These are phyloP conservation scores for Hermaeophaga mercurialis DNA, from an alignment of 2,888 invertebrate genomes.

Conservation along the genomic window DNA sequence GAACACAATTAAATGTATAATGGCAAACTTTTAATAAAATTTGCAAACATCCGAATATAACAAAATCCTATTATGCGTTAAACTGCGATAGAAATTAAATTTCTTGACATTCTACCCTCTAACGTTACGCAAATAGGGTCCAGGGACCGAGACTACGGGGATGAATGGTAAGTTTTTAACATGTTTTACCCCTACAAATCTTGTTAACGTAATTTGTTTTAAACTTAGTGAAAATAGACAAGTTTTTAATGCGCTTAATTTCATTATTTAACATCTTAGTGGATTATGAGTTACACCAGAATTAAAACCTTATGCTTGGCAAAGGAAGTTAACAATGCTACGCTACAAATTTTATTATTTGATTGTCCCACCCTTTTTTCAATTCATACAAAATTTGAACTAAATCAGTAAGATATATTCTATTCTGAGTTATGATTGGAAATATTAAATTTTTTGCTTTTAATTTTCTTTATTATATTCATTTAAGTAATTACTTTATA, in stretches of 20 bases:
- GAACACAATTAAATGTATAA: conserved; percentile 12
- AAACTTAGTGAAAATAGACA: not conserved
- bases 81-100: conserved; percentile 11
- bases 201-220: not conserved
- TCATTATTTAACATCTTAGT: conserved; percentile 4
- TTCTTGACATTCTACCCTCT: conserved; percentile 2
- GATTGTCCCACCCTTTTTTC: no score
- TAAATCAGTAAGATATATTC: no score
- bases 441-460: no score
- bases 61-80: conserved; percentile 5
- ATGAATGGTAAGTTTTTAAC: conserved; percentile 1
- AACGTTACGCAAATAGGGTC: conserved; percentile 1
- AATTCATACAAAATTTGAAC: no score
- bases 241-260: not conserved
- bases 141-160: not conserved
- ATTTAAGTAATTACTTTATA: no score
- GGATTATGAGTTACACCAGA: no score
- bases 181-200: not conserved
- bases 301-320: no score
- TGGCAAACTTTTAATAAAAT: conserved; percentile 11
- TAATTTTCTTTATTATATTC: no score
- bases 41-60: conserved; percentile 8
- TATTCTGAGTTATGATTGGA: no score
- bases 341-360: no score
- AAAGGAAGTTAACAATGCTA: no score